Evolutionary conservation across 2,113 vertebrate species (phyloP), one percentile per base, ranked within the genome.

Genomic region (Myanophis thanlyinensis): DNA sequence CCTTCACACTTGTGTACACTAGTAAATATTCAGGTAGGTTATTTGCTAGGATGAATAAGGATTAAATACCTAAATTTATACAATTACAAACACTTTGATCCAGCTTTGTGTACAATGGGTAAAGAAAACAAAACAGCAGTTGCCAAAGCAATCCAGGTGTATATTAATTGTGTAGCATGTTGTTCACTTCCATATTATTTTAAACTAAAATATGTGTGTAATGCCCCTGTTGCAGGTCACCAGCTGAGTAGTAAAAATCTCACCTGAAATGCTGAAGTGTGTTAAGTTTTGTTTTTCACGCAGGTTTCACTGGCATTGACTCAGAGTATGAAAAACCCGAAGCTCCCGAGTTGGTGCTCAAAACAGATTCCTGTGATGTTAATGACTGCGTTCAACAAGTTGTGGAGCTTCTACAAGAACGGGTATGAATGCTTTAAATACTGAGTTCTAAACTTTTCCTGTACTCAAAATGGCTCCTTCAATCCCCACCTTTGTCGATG

Each of bases 251-350:
- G 0, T 30, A 0, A 89, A 91, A 89, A 87, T 47, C 1, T 40
- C 59, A 0, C 85, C 0, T 90, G 59, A 93, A 51, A 51, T 92
- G 48, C 67, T 48, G 56, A 88, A 62, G 13, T 90, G 88, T 52
- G 80, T 93, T 85, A 6, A 30, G 11, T 87, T 94, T 91, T 93
- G 6, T 93, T 1, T 40, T 0, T 91, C 91, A 18, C 95, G 13
- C 95, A 99, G 99, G 99, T 87, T 99, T 99, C 97, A 99, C 99
- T 93, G 99, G 99, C 5, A 99, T 99, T 90, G 99, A 99, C 95
- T 98, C 99, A 0, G 99, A 99, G 91, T 99, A 99, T 92, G 99
- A 99, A 96, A 99, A 99, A 87, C 99, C 99, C 0, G 99, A 99
- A 96, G 98, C 98, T 20, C 99, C 99, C 2, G 99, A 99, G 91